Conservation (phyloP, 2,113 vertebrate genomes). For the Rutilus rutilus region DNA sequence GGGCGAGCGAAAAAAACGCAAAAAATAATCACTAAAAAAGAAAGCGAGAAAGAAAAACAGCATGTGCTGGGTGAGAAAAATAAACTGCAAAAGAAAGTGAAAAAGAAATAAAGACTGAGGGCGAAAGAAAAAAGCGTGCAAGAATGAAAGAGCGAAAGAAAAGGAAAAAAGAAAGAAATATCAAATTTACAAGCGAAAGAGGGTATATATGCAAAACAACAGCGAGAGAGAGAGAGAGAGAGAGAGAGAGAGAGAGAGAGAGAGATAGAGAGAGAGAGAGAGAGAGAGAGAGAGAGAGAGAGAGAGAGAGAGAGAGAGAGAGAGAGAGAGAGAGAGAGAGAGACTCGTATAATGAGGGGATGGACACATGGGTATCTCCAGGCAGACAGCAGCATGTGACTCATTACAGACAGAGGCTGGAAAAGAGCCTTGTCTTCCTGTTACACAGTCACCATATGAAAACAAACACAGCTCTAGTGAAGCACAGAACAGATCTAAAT, state of each 20-base stretch:
- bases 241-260: not conserved
- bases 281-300: not conserved
- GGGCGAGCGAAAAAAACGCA: too few species aligned
- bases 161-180: not conserved
- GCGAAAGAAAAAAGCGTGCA: not conserved
- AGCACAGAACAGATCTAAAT: not conserved
- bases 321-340: not conserved
- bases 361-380: constrained; percentile 1
- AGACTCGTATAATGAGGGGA: too few species aligned
- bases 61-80: too few species aligned
- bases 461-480: not conserved
- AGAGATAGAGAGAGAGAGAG: not conserved
- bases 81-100: too few species aligned
- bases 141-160: not conserved
- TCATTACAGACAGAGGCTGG: constrained; percentile 11
- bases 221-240: not conserved
- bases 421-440: not conserved
- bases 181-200: too few species aligned
- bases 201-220: too few species aligned
- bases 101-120: not conserved
- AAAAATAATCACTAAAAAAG: too few species aligned
- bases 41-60: too few species aligned
- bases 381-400: constrained; percentile 14
- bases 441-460: constrained; percentile 24
- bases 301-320: not conserved